Base-by-base conservation (phyloP, 2,888 invertebrate species). In the Apodemia zela region DNA sequence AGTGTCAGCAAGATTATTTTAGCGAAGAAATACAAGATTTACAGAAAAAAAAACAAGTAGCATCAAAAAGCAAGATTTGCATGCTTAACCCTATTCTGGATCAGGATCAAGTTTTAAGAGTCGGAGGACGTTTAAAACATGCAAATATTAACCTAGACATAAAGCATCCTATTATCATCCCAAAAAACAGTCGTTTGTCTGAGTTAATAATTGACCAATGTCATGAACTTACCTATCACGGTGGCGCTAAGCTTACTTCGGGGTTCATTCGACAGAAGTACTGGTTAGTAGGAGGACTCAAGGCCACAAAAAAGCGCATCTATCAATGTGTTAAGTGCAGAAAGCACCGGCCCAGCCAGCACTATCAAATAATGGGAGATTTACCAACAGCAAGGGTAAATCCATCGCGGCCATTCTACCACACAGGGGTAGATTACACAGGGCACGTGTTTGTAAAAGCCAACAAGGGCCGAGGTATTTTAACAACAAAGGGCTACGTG, bases 281-380 rank as follows among this genome's bases (percentile, higher is more conserved):
- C 25, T 33, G 33, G 33, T 33, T 33, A 10, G 33, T 33, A 33
- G 33, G 33, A 35, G 60, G 60, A 18, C 59, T 59, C 59, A 59
- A 59, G 59, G 59, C 59, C 18, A 59, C 59, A 13, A 59, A 59
- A 13, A 59, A 59, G 17, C 59, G 49, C n/a, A 49, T 49, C 18
- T 7, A 17, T 49, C 49, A 49, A 7, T 69, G 69, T 17, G 54
- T 69, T 4, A 67, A 38, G 1, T 71, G 68, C 51, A 58, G 61
- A 21, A 64, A 63, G 61, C 54, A 67, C 21, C 57, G 66, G 4
- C 65, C 67, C 15, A 29, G 17, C n/a, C 66, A 57, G 13, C 66
- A 64, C 58, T 18, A 63, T 21, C 68, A 69, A 42, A 18, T 69
- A n/a, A 68, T 67, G 66, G 68, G 65, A 54, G 67, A 69, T 47